Conservation (phyloP, 2,888 invertebrate genomes). For the Melipona beecheii region DNA sequence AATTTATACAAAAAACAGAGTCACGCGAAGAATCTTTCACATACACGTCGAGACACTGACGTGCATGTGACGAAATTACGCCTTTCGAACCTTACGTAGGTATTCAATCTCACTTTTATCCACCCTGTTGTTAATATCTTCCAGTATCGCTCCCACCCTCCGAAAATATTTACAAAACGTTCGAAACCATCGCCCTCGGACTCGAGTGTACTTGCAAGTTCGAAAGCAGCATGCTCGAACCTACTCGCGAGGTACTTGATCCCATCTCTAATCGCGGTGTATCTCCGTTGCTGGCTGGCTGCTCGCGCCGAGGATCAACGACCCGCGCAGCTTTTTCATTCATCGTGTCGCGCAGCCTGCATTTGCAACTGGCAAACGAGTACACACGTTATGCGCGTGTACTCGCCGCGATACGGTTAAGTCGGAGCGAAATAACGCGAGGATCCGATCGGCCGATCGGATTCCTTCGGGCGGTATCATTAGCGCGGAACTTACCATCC, state of each 20-base stretch:
- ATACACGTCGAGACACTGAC: too few relatives aligned
- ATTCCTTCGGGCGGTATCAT: slow-evolving; percentile 43
- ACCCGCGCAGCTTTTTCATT: slow-evolving; percentile 47
- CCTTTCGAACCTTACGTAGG: neutral
- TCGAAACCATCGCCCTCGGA: too few relatives aligned
- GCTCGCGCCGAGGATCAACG: slow-evolving; percentile 57
- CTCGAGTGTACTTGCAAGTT: too few relatives aligned
- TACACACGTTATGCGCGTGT: neutral
- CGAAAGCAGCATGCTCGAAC: too few relatives aligned
- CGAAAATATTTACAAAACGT: too few relatives aligned
- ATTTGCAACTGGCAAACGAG: neutral
- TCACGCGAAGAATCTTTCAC: too few relatives aligned
- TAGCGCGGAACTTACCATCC: slow-evolving; percentile 15
- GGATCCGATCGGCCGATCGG: slow-evolving; percentile 47
- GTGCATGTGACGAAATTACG: too few relatives aligned
- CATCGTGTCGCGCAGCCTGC: slow-evolving; percentile 26
- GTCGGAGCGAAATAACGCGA: neutral
- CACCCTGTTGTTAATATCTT: too few relatives aligned
- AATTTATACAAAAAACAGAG: too few relatives aligned
- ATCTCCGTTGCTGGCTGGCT: neutral
- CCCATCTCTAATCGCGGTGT: neutral
- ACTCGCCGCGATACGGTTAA: slow-evolving; percentile 6
- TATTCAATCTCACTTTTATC: too few relatives aligned
- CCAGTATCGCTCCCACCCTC: too few relatives aligned
- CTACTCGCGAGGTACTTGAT: too few relatives aligned